Evolutionary conservation across 2,888 invertebrate species (phyloP), one percentile per base, ranked within the genome.

Genomic region (Matsumyia berberina): DNA sequence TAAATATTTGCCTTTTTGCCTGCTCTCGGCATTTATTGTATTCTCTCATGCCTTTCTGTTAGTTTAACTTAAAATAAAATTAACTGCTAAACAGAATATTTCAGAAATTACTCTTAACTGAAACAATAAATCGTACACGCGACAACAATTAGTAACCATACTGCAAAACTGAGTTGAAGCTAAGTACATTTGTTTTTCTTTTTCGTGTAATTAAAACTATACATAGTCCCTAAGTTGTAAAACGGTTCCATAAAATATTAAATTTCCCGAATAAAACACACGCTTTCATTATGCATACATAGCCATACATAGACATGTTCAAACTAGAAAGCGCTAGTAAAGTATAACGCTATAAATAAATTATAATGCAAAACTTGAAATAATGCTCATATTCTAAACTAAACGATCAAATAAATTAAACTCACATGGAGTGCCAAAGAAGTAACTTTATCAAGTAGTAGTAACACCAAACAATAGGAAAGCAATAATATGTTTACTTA

Each of bases 401-500:
- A 62, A 57, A 46, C 67, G 69, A 76, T 66, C n/a, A 31, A 49
- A 46, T 64, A 49, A 58, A 24, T 33, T 42, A 64, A 39, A 49
- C 64, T 72, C 58, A 66, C 46, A 67, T 64, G 33, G 60, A 60
- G 60, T 62, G 55, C 58, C 51, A 72, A 66, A 55, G 2, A 66
- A 57, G 24, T 55, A 77, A 72, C 53, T 66, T 70, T 53, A 77
- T 77, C 60, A 60, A 72, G 44, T 77, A 78, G 44, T 77, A 78
- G 78, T 33, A 82, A 72, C 72, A 78, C 58, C 60, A 78, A 82
- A 31, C n/a, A 77, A 82, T 46, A 82, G 46, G 19, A 72, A 73
- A 78, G 72, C 72, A 82, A 78, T 82, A 82, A 72, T 72, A 58
- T 78, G 62, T 82, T 78, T 60, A 66, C 64, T 70, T 66, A 72